These are phyloP conservation scores for Hirudinaria manillensis DNA, from an alignment of 2,888 invertebrate genomes.

Conservation along the genomic window DNA sequence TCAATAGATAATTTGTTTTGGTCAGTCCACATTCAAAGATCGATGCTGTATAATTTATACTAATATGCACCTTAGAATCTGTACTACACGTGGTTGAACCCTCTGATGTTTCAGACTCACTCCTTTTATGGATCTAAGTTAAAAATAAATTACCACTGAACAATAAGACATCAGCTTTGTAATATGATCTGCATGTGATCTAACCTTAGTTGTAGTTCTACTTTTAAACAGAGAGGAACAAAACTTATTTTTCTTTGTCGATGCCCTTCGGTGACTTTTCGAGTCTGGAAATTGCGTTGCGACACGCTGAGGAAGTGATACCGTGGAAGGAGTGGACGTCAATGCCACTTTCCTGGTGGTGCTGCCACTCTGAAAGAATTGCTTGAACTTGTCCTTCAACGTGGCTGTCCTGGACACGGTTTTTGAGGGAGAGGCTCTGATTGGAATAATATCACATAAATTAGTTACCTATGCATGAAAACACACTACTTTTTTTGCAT, in stretches of 20 bases:
- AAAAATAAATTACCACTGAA: too few species aligned
- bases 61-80: too few species aligned
- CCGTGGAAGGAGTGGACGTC: neutral
- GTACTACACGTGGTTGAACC: too few species aligned
- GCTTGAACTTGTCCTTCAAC: neutral
- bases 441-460: neutral
- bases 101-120: too few species aligned
- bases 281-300: neutral
- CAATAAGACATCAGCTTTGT: too few species aligned
- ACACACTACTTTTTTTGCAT: too few species aligned
- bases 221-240: neutral
- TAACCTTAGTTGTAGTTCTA: neutral
- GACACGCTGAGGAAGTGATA: neutral
- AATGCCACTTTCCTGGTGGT: neutral
- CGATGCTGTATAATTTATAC: too few species aligned
- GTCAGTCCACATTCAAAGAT: too few species aligned
- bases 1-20: too few species aligned
- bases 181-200: too few species aligned
- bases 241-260: neutral
- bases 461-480: too few species aligned
- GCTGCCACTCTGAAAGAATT: neutral
- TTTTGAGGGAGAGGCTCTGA: constrained; percentile 7
- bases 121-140: too few species aligned
- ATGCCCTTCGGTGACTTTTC: neutral
- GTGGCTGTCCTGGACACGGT: neutral